These are phyloP conservation scores for Elachura formosa DNA, from an alignment of 2,113 vertebrate species.

Conservation along the genomic window DNA sequence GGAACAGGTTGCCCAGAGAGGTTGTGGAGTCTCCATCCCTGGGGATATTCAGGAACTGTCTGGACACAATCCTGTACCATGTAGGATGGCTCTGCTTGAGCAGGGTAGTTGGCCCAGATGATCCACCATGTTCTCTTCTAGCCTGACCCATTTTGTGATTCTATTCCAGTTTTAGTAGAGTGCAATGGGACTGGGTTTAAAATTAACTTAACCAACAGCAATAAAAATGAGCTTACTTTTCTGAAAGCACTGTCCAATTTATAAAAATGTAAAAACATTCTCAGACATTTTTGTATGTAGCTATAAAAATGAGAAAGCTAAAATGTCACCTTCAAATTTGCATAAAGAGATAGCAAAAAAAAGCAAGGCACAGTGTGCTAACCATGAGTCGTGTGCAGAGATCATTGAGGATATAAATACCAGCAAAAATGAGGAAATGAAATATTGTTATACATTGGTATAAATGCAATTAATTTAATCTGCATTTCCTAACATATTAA, in stretches of 20 bases:
- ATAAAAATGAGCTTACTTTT: background rate
- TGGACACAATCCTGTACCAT: fast-evolving
- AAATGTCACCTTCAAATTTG: background rate
- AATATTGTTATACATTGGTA: background rate
- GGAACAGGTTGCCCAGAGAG: background rate
- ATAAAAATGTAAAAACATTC: background rate
- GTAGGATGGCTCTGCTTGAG: background rate
- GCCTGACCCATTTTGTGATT: background rate
- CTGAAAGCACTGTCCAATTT: background rate
- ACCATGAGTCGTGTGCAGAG: background rate
- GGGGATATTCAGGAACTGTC: fast-evolving
- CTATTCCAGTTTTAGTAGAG: background rate
- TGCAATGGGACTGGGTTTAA: background rate
- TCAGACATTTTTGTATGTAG: background rate
- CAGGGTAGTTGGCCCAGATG: background rate
- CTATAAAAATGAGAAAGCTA: background rate
- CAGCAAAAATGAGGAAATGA: background rate
- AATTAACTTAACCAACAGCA: background rate
- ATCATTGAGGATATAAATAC: background rate
- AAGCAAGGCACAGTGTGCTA: background rate
- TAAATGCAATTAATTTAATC: background rate
- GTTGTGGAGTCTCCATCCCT: fast-evolving
- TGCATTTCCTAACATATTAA: background rate
- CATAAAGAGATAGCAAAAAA: too few relatives aligned
- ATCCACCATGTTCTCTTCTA: background rate